Conservation (phyloP, 2,797 vertebrate species). For the Eulemur rubriventer region DNA sequence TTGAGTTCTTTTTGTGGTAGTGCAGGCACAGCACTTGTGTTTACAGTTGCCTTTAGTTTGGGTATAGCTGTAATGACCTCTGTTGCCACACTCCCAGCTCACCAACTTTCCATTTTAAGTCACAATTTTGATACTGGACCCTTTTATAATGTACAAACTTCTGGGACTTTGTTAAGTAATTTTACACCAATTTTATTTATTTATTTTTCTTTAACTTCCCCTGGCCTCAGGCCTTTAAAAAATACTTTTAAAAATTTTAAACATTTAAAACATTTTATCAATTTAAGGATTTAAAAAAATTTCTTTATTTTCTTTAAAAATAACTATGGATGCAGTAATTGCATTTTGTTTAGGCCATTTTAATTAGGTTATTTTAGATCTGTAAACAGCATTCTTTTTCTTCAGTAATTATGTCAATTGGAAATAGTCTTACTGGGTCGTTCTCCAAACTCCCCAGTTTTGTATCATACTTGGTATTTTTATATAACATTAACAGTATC, state of each 20-base stretch:
- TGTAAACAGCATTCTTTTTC: neutral
- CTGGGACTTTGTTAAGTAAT: neutral
- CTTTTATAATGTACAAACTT: neutral
- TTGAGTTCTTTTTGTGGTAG: neutral
- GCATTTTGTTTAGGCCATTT: constrained; percentile 25
- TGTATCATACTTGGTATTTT: neutral
- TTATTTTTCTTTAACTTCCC: neutral
- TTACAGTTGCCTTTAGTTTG: neutral
- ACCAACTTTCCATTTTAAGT: neutral
- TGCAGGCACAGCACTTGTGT: neutral
- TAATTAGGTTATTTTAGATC: neutral
- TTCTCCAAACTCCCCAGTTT: neutral
- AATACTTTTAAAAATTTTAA: neutral
- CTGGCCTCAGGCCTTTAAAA: neutral
- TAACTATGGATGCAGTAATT: neutral
- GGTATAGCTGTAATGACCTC: neutral
- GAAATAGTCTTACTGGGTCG: neutral
- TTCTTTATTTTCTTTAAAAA: constrained; percentile 14
- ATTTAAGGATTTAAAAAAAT: neutral
- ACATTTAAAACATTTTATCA: neutral
- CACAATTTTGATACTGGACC: neutral
- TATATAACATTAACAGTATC: neutral
- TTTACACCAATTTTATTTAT: neutral
- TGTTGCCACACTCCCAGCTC: neutral
- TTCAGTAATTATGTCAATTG: neutral